Percentiles rank a stretch among this genome's conserved stretches.
phyloP scores from a whole-genome alignment of 2,888 invertebrate species.

The Xestia ashworthii region DNA sequence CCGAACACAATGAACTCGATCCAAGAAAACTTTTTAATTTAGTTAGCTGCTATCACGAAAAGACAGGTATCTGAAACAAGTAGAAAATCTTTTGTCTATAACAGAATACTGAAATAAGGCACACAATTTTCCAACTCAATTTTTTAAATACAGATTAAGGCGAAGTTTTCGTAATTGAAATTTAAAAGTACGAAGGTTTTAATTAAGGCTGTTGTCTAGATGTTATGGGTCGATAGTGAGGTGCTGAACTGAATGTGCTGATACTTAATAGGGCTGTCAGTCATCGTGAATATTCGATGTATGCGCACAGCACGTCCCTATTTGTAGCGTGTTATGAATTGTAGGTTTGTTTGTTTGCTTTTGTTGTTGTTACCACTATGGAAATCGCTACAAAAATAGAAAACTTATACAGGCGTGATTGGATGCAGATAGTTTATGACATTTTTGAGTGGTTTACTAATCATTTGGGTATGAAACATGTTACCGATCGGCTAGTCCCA shows the following conservation, averaged over 20 bases:
- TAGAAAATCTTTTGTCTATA: conserved; percentile 56
- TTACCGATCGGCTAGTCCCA: too few species aligned
- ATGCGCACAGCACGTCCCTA: conserved; percentile 8
- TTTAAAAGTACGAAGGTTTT: conserved; percentile 43
- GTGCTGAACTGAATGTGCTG: not conserved
- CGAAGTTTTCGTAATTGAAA: conserved; percentile 57
- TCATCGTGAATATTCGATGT: conserved; percentile 31
- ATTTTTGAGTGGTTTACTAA: not conserved
- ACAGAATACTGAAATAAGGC: conserved; percentile 47
- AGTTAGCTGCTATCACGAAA: conserved; percentile 62
- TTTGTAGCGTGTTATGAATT: conserved; percentile 28
- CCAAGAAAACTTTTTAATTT: conserved; percentile 66
- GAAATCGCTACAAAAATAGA: not conserved
- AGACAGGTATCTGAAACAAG: conserved; percentile 71
- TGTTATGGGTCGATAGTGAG: conserved; percentile 30
- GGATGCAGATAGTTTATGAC: not conserved
- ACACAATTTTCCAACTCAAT: conserved; percentile 38
- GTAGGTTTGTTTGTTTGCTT: not conserved
- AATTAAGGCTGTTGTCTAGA: conserved; percentile 43
- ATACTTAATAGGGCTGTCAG: conserved; percentile 31
- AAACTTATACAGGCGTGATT: not conserved
- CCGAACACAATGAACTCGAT: conserved; percentile 64
- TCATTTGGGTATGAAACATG: too few species aligned
- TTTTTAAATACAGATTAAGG: conserved; percentile 50
- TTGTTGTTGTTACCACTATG: conserved; percentile 17